Conservation (phyloP, 2,113 vertebrate species). For the Panthera tigris region DNA sequence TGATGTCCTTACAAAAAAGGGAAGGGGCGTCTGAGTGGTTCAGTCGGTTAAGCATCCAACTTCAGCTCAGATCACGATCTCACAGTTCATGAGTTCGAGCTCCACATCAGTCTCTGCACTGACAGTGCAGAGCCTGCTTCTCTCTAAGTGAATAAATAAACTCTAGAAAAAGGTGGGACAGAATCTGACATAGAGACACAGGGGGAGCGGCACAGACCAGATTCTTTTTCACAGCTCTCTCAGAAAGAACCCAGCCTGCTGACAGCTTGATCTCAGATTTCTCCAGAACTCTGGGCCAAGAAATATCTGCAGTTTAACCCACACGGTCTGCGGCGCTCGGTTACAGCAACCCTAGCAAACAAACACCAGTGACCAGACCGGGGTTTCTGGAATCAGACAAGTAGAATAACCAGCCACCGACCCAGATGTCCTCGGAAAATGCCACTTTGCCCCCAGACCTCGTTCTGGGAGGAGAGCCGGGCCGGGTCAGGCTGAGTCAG, state of each 20-base stretch:
- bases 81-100: no score
- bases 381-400: background rate
- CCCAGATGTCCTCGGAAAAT: background rate
- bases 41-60: no score
- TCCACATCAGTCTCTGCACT: no score
- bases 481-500: fast-evolving
- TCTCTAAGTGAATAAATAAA: no score
- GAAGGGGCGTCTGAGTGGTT: no score
- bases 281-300: background rate
- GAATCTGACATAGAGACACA: background rate
- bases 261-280: background rate
- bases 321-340: fast-evolving
- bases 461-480: fast-evolving
- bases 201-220: fast-evolving
- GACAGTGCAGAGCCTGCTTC: no score
- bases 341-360: background rate
- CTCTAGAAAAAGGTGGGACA: no score
- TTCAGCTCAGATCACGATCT: no score
- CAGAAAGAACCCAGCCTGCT: background rate
- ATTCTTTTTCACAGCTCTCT: no score
- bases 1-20: no score
- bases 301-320: fast-evolving
- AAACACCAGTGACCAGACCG: background rate
- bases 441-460: fast-evolving
- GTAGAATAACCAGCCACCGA: background rate